Evolutionary conservation across 2,797 vertebrate genomes (phyloP).

Genomic region (Neoniphon sammara): DNA sequence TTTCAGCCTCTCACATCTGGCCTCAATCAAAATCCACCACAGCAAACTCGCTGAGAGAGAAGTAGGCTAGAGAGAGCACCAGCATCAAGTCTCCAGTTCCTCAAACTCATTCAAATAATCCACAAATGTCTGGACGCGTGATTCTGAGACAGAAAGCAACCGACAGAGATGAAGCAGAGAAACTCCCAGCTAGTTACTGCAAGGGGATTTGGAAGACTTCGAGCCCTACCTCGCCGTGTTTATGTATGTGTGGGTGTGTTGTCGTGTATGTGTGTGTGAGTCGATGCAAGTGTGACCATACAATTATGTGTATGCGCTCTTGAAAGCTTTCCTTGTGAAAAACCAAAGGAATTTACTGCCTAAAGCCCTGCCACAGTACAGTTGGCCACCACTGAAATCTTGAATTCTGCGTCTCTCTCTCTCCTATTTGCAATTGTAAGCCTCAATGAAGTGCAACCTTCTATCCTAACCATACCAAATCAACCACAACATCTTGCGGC

Average conservation of each 20-base stretch:
- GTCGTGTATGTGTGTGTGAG: slow-evolving; percentile 5
- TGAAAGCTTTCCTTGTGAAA: slow-evolving; percentile 10
- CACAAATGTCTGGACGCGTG: slow-evolving; percentile 27
- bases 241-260: background rate
- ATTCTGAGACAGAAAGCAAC: slow-evolving; percentile 3
- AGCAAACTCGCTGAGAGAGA: slow-evolving; percentile 47
- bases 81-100: slow-evolving; percentile 57
- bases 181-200: background rate
- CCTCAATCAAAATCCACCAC: slow-evolving; percentile 60
- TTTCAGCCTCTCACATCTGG: slow-evolving; percentile 63
- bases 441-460: background rate
- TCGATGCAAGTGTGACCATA: background rate
- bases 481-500: background rate
- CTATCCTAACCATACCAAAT: too few relatives aligned
- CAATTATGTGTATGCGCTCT: background rate
- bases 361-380: too few relatives aligned
- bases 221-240: background rate
- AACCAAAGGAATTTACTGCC: background rate
- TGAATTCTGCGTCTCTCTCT: too few relatives aligned
- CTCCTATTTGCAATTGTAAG: slow-evolving; percentile 1
- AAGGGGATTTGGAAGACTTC: background rate
- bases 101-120: slow-evolving; percentile 44
- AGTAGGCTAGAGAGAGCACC: slow-evolving; percentile 48
- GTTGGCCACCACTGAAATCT: too few relatives aligned
- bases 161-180: too few relatives aligned